A percentile compares a stretch with the other conserved stretches of the same genome.
These are phyloP conservation scores for Ceratothoa steindachneri DNA, from an alignment of 2,888 invertebrate genomes.

Conservation along the genomic window DNA sequence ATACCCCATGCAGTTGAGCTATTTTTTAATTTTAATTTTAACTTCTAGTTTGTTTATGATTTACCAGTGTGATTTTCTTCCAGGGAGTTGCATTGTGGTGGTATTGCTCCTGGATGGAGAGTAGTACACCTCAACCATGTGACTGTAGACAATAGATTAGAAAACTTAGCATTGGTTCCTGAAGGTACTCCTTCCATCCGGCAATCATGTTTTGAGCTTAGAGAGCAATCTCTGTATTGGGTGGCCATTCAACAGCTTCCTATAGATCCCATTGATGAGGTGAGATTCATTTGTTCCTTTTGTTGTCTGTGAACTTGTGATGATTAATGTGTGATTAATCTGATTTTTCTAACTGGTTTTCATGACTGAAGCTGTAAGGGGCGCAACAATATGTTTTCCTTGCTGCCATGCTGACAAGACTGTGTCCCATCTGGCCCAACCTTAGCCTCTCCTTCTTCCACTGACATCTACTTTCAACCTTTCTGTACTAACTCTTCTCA, in stretches of 20 bases:
- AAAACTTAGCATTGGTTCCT: slow-evolving; percentile 55
- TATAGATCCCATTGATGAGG: slow-evolving; percentile 54
- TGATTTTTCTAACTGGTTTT: neutral
- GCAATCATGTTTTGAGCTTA: slow-evolving; percentile 17
- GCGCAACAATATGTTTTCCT: no score
- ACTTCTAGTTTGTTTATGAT: neutral
- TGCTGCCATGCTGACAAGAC: neutral
- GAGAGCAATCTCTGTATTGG: slow-evolving; percentile 57
- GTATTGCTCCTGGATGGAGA: slow-evolving; percentile 56
- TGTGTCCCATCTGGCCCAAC: neutral
- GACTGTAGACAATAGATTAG: slow-evolving; percentile 57
- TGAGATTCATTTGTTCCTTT: slow-evolving; percentile 31
- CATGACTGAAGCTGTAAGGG: neutral
- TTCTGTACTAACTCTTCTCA: no score
- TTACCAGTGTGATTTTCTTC: slow-evolving; percentile 8
- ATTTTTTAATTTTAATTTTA: no score
- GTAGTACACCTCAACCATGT: slow-evolving; percentile 57
- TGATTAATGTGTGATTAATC: slow-evolving; percentile 2
- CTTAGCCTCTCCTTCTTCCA: no score
- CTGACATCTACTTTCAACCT: no score
- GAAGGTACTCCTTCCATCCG: slow-evolving; percentile 47
- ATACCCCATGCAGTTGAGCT: no score
- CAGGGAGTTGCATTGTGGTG: slow-evolving; percentile 57
- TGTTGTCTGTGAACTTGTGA: neutral
- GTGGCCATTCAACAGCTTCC: slow-evolving; percentile 57